phyloP scores from a whole-genome alignment of 2,113 vertebrate genomes.

The Dipodomys ordii region DNA sequence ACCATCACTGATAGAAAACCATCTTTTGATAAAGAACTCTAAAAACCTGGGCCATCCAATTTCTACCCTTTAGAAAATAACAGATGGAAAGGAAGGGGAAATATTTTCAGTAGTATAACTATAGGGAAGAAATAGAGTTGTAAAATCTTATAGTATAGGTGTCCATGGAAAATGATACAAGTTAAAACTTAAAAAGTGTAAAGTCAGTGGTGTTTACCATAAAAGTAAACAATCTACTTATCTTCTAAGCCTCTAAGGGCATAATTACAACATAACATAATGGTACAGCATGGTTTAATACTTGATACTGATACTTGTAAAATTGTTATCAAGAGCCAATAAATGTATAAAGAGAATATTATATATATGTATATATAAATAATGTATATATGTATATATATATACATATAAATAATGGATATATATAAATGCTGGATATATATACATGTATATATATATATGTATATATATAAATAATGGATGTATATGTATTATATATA shows the following conservation, averaged over 20 bases:
- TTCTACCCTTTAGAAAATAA: background rate
- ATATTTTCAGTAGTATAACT: background rate
- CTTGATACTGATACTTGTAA: background rate
- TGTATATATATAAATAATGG: too few relatives aligned
- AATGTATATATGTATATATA: too few relatives aligned
- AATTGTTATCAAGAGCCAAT: too few relatives aligned
- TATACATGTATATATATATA: too few relatives aligned
- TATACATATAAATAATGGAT: too few relatives aligned
- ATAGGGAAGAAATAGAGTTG: background rate
- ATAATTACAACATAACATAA: background rate
- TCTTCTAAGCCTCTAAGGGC: background rate
- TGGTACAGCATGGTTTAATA: background rate
- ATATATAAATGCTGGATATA: too few relatives aligned
- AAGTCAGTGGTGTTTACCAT: background rate
- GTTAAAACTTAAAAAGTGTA: constrained; percentile 38
- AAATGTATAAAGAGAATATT: too few relatives aligned
- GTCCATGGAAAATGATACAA: background rate
- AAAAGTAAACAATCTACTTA: background rate
- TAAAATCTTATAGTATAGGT: background rate
- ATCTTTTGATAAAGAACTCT: constrained; percentile 1
- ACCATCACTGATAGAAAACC: background rate
- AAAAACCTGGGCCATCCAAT: background rate
- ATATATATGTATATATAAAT: too few relatives aligned
- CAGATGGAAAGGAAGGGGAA: background rate
- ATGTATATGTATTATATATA: too few relatives aligned